phyloP scores from a whole-genome alignment of 1,140 invertebrate species.

The Ephestia elutella region DNA sequence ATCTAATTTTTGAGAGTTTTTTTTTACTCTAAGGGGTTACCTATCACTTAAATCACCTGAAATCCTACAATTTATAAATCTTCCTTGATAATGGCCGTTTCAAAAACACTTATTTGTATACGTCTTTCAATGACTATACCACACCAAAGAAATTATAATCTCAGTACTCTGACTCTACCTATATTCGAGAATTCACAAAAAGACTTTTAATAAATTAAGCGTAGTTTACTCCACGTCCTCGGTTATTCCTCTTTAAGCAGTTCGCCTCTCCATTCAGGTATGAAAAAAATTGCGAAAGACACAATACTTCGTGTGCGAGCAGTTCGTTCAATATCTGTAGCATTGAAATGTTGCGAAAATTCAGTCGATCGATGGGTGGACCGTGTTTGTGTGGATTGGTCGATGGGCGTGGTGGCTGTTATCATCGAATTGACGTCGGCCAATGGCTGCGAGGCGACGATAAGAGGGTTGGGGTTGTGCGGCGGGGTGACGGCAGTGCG shows the following conservation, averaged over 20 bases:
- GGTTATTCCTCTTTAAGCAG: not conserved
- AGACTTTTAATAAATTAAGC: too few species aligned
- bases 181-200: too few species aligned
- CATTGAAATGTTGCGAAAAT: conserved; percentile 51
- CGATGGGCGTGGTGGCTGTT: conserved; percentile 60
- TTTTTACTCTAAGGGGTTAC: too few species aligned
- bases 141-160: too few species aligned
- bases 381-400: conserved; percentile 47
- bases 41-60: too few species aligned
- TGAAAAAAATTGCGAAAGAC: conserved; percentile 8
- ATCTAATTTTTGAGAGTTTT: too few species aligned
- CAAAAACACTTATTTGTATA: too few species aligned
- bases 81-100: too few species aligned
- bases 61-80: too few species aligned
- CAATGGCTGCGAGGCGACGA: conserved; percentile 56
- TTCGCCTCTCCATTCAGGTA: not conserved
- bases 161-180: too few species aligned
- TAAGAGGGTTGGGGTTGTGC: conserved; percentile 64
- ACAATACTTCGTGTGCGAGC: conserved; percentile 10
- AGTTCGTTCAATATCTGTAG: conserved; percentile 52
- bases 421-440: conserved; percentile 51
- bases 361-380: conserved; percentile 67
- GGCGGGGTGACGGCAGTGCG: conserved; percentile 56
- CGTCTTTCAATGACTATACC: too few species aligned
- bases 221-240: too few species aligned